phyloP scores from a whole-genome alignment of 2,113 vertebrate genomes.

The Microcebus griseorufus region DNA sequence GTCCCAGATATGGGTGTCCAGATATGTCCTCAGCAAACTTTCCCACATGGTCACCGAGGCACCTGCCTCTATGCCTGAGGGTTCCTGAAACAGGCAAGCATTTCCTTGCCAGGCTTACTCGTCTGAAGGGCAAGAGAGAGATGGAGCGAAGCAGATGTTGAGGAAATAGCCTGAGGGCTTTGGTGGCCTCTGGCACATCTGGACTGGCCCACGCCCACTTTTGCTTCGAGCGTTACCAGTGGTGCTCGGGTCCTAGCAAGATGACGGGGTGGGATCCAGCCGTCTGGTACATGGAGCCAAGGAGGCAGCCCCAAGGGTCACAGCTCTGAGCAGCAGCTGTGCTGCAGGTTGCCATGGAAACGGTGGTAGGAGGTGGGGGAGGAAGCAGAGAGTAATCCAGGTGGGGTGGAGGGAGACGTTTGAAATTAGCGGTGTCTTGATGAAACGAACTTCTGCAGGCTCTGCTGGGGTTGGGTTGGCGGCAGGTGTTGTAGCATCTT shows the following conservation, averaged over 20 bases:
- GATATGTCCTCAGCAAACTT: not conserved
- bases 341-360: slow-evolving; percentile 36
- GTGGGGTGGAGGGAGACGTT: not conserved
- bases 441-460: not conserved
- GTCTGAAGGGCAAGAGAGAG: not conserved
- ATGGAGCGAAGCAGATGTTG: not conserved
- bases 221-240: not conserved
- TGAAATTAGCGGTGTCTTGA: not conserved
- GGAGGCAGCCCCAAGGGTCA: not conserved
- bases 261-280: not conserved
- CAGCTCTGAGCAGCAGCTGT: not conserved
- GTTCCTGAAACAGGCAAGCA: not conserved
- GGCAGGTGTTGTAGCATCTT: not conserved
- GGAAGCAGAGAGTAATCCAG: not conserved
- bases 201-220: not conserved
- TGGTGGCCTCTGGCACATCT: not conserved
- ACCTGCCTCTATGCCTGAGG: not conserved
- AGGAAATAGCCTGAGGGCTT: not conserved
- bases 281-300: not conserved
- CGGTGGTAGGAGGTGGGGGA: too few relatives aligned
- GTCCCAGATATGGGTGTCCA: not conserved
- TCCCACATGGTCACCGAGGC: not conserved
- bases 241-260: not conserved
- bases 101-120: not conserved
- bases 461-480: not conserved